Conservation (phyloP, 2,113 vertebrate genomes). For the Psammodynastes pulverulentus region DNA sequence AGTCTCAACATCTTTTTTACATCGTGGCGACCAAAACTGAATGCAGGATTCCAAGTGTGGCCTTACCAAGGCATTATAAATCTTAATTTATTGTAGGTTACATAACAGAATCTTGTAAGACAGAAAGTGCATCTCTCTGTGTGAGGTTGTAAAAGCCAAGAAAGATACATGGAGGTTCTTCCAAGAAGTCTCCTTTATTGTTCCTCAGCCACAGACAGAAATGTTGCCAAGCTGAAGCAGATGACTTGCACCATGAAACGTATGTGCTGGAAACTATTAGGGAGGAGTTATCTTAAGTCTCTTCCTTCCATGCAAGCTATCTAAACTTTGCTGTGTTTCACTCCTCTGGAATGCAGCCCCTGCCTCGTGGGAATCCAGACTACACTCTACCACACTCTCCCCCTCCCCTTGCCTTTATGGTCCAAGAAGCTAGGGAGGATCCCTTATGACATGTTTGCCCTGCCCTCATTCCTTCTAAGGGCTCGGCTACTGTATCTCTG, state of each 20-base stretch:
- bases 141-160: background rate
- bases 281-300: background rate
- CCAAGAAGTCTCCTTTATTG: background rate
- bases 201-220: background rate
- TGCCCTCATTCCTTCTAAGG: background rate
- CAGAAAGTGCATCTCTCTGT: background rate
- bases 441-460: background rate
- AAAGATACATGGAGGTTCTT: background rate
- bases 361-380: background rate
- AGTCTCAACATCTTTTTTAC: too few species aligned
- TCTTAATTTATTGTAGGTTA: background rate
- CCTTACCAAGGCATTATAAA: too few species aligned
- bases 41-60: too few species aligned
- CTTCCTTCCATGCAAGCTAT: background rate
- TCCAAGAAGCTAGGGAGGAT: background rate
- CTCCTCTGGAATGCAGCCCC: background rate
- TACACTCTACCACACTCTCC: background rate
- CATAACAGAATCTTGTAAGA: background rate
- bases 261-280: background rate
- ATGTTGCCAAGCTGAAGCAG: background rate
- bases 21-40: too few species aligned
- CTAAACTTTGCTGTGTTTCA: background rate
- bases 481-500: background rate
- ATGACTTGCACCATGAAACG: background rate
- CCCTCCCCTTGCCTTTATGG: background rate